These are phyloP conservation scores for Caretta caretta DNA, from an alignment of 2,113 vertebrate genomes.

Conservation along the genomic window DNA sequence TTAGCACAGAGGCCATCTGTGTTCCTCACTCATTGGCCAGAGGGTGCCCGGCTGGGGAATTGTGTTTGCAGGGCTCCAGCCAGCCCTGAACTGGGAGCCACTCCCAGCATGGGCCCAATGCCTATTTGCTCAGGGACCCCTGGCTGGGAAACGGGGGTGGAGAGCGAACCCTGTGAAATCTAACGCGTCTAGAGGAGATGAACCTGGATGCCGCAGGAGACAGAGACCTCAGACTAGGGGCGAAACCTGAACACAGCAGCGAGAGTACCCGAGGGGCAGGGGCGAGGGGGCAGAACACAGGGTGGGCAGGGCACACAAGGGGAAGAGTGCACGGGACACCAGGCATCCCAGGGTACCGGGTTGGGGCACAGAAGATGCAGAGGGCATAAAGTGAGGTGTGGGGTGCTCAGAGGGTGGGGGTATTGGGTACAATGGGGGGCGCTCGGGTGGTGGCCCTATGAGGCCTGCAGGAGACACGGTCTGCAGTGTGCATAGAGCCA, in stretches of 20 bases:
- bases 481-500: background rate
- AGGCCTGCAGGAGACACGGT: background rate
- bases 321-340: background rate
- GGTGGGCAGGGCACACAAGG: background rate
- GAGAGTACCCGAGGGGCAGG: too few species aligned
- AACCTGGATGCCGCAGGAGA: too few species aligned
- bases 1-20: background rate
- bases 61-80: background rate
- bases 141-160: background rate
- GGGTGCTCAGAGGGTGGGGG: too few species aligned
- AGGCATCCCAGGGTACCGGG: background rate
- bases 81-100: background rate
- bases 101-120: background rate
- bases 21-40: background rate
- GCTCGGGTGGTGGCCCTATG: too few species aligned
- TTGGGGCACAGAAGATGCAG: background rate
- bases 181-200: too few species aligned
- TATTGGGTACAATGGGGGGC: background rate
- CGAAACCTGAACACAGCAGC: background rate
- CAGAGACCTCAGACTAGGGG: background rate
- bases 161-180: background rate
- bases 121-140: too few species aligned
- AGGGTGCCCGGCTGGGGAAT: background rate
- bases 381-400: background rate
- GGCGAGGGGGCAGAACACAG: too few species aligned